These are phyloP conservation scores for Dryobates pubescens DNA, from an alignment of 2,797 vertebrate genomes.

Conservation along the genomic window DNA sequence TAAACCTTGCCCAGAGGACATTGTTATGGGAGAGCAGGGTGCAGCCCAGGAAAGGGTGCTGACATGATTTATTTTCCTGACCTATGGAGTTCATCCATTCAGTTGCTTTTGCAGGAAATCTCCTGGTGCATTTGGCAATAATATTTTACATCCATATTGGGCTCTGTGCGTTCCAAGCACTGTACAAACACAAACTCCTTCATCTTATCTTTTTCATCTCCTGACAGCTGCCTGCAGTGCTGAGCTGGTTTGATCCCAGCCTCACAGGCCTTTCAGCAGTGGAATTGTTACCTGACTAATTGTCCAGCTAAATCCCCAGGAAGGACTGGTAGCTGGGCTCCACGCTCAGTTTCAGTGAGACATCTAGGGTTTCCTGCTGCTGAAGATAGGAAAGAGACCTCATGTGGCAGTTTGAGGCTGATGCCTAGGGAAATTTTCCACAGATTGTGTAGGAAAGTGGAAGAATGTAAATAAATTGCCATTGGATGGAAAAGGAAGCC, in stretches of 20 bases:
- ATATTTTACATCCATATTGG: background rate
- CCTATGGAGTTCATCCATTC: background rate
- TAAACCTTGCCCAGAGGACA: slow-evolving; percentile 35
- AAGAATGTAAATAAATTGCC: too few species aligned
- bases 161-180: slow-evolving; percentile 35
- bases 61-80: background rate
- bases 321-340: background rate
- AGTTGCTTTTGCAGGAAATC: slow-evolving; percentile 29
- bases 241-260: slow-evolving; percentile 58
- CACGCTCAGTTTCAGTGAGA: background rate
- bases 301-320: background rate
- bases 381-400: background rate
- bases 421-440: too few species aligned
- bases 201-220: slow-evolving; percentile 65
- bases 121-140: background rate
- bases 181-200: slow-evolving; percentile 48
- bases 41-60: background rate
- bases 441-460: too few species aligned
- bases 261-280: slow-evolving; percentile 53
- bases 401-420: too few species aligned
- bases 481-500: too few species aligned
- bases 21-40: background rate
- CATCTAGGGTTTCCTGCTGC: background rate
- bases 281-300: slow-evolving; percentile 52
- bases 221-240: slow-evolving; percentile 54